phyloP scores from a whole-genome alignment of 1,140 invertebrate genomes.

The Papilio aristodemus region DNA sequence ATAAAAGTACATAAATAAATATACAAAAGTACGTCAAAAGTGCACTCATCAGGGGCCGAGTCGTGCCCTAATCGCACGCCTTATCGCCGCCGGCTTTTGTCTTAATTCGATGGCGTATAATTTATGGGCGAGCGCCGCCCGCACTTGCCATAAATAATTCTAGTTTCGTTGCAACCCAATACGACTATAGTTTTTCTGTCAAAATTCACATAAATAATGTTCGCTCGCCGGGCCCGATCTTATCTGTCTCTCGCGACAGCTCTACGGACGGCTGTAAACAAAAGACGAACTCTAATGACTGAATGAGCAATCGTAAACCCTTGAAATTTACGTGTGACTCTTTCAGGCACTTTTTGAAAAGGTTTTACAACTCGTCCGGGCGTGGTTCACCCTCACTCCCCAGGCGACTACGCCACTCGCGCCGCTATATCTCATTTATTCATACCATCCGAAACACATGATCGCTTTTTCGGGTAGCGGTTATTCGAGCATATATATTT shows the following conservation, averaged over 20 bases:
- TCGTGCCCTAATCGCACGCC: constrained; percentile 62
- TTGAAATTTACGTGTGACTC: constrained; percentile 73
- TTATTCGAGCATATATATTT: constrained; percentile 57
- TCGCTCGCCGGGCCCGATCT: constrained; percentile 60
- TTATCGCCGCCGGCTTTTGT: constrained; percentile 71
- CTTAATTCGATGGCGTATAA: constrained; percentile 73
- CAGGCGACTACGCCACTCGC: constrained; percentile 63
- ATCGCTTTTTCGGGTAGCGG: constrained; percentile 68
- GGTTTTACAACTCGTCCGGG: constrained; percentile 66
- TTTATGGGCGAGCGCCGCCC: constrained; percentile 61
- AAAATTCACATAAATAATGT: constrained; percentile 79
- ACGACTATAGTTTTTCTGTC: constrained; percentile 58
- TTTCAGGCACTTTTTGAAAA: constrained; percentile 70
- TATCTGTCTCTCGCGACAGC: constrained; percentile 63
- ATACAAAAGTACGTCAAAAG: constrained; percentile 61
- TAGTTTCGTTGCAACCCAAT: constrained; percentile 62
- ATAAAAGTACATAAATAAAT: constrained; percentile 11
- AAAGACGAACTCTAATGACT: constrained; percentile 70
- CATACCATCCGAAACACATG: constrained; percentile 74
- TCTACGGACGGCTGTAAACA: constrained; percentile 73
- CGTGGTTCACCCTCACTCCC: constrained; percentile 52
- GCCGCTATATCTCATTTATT: constrained; percentile 76
- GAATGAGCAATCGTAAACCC: constrained; percentile 73
- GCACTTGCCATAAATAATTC: constrained; percentile 70
- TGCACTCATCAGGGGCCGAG: constrained; percentile 63